phyloP scores from a whole-genome alignment of 2,888 invertebrate genomes.

The Drosophila birchii region DNA sequence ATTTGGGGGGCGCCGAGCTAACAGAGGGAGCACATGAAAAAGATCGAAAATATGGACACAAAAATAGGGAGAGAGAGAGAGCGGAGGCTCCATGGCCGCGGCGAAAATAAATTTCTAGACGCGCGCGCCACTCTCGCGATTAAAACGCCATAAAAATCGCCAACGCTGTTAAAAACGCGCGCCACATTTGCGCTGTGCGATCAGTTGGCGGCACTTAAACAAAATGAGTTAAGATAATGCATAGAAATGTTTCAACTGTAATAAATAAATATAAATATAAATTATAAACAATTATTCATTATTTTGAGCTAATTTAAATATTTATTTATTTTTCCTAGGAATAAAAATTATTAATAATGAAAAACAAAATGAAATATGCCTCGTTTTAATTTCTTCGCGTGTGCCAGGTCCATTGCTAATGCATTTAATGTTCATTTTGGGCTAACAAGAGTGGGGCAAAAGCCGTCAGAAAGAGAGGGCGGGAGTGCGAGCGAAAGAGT shows the following conservation, averaged over 20 bases:
- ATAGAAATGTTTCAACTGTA: neutral
- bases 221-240: neutral
- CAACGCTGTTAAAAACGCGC: constrained; percentile 67
- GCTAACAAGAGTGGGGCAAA: constrained; percentile 43
- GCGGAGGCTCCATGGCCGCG: constrained; percentile 29
- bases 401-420: constrained; percentile 26
- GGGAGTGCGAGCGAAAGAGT: constrained; percentile 8
- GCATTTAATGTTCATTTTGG: constrained; percentile 62
- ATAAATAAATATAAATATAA: neutral
- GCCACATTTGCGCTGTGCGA: constrained; percentile 44
- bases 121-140: constrained; percentile 66
- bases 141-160: constrained; percentile 78
- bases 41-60: constrained; percentile 8
- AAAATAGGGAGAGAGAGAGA: constrained; percentile 16
- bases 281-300: neutral
- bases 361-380: neutral
- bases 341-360: no score
- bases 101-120: constrained; percentile 32
- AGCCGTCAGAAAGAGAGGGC: neutral
- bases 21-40: constrained; percentile 12
- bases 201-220: constrained; percentile 23
- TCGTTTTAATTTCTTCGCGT: constrained; percentile 11
- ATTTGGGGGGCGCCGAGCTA: constrained; percentile 5
- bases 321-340: no score
- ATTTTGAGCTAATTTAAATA: neutral